Evolutionary conservation across 2,888 invertebrate genomes (phyloP), one percentile per base, ranked within the genome.

Genomic region (Phyto melanocephala): DNA sequence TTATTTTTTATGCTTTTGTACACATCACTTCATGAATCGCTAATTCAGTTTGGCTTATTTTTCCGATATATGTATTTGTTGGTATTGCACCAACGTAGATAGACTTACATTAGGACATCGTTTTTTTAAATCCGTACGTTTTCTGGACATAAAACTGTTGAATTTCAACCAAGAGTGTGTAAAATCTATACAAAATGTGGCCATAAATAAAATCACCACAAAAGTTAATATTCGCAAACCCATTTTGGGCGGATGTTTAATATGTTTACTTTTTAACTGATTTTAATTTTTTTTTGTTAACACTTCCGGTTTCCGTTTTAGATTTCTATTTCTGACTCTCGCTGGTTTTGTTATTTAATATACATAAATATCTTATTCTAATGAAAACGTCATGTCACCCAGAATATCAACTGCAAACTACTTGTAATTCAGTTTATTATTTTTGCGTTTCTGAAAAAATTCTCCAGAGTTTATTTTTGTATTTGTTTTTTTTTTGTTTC

Each of bases 31-130:
- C 45, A 60, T 50, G 67, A 67, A 76, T 67, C 20, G 58, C 50
- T 67, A 76, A 60, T 76, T 20, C 28, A 63, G 50, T 54, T 63
- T 52, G 45, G 33, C 10, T 11, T 10, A 35, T 50, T 54, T 52
- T n/a, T 33, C 20, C 13, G n/a, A 5, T 8, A 20, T 47, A 40
- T 54, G 8, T 0, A n/a, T 24, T 35, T 50, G 37, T 22, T 60
- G 47, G 33, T 40, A 8, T 10, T 40, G 17, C n/a, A 28, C 3
- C 6, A 37, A n/a, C 28, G 10, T 47, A 56, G n/a, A 54, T 1
- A 7, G 50, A 86, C 87, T 86, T 80, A 89, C 89, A 85, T 86
- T 85, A 22, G 89, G 89, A 79, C 89, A 89, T 33, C 86, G 85
- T 67, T 86, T 84, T 33, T 87, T 87, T 24, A 87, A 83, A 79